phyloP scores from a whole-genome alignment of 2,797 vertebrate genomes.

The Tragelaphus oryx region DNA sequence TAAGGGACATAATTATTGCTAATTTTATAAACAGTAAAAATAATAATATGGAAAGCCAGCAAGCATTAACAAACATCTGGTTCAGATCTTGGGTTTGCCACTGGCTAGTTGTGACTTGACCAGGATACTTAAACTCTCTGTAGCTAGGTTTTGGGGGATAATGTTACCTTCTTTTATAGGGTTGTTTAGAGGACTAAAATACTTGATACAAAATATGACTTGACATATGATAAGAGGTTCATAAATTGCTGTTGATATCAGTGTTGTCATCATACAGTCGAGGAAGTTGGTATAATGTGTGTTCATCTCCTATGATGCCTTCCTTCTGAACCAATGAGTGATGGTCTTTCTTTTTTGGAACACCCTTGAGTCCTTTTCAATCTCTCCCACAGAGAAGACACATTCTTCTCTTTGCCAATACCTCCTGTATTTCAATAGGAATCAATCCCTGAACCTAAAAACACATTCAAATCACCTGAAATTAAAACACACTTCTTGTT shows the following conservation, averaged over 20 bases:
- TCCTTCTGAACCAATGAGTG: background rate
- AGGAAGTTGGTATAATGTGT: background rate
- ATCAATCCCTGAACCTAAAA: background rate
- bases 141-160: background rate
- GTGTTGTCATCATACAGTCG: background rate
- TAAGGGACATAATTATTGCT: background rate
- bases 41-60: background rate
- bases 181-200: background rate
- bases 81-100: background rate
- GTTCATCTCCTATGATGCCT: background rate
- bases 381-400: background rate
- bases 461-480: background rate
- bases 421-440: background rate
- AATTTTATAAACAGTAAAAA: background rate
- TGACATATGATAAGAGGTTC: background rate
- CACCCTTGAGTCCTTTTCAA: background rate
- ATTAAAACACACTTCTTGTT: background rate
- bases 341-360: background rate
- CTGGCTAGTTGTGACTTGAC: background rate
- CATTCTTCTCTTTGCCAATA: background rate
- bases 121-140: background rate
- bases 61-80: background rate
- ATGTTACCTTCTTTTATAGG: background rate
- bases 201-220: background rate
- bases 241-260: background rate